Evolutionary conservation across 2,888 invertebrate species (phyloP), one percentile per base, ranked within the genome.

Genomic region (Pseudanteris insignis): DNA sequence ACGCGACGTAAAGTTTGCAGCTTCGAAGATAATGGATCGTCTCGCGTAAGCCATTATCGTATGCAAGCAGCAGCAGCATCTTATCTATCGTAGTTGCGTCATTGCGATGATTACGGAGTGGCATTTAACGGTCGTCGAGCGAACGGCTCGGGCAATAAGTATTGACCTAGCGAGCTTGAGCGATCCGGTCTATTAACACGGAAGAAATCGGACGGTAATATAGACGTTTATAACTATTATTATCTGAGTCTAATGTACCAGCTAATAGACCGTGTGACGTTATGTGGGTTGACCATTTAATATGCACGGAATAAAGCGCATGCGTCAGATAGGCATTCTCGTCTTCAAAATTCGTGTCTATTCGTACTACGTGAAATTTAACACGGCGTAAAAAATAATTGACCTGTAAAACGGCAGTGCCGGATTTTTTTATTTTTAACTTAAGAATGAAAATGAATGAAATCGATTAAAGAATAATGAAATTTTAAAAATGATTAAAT

Each of bases 211-310:
- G 55, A 18, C 21, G 53, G 53, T 55, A 63, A 63, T 63, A 63
- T 55, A 63, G 63, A 63, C 59, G 63, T 63, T 59, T 48, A 59
- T 59, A 59, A 59, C 63, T 55, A 59, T 63, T 59, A 63, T 63
- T 63, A 63, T 55, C 55, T 55, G 55, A 44, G 43, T 55, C 59
- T 53, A 60, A 63, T 60, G 55, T 53, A 32, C 46, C 33, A 57
- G 50, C 55, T 60, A 60, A 63, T 60, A 63, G 59, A 63, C 54
- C 63, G 55, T 57, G 51, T 43, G 47, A 40, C 48, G 40, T 40
- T 50, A 55, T 55, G 59, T 63, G 48, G 63, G 63, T 26, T 26
- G 47, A 32, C 21, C 41, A 54, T 54, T 63, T 59, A 55, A 63
- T 63, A 63, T 59, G n/a, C n/a, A 59, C 51, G 32, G 28, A 43